These are phyloP conservation scores for Heteromormyrus szaboi DNA, from an alignment of 2,797 vertebrate genomes.

Conservation along the genomic window DNA sequence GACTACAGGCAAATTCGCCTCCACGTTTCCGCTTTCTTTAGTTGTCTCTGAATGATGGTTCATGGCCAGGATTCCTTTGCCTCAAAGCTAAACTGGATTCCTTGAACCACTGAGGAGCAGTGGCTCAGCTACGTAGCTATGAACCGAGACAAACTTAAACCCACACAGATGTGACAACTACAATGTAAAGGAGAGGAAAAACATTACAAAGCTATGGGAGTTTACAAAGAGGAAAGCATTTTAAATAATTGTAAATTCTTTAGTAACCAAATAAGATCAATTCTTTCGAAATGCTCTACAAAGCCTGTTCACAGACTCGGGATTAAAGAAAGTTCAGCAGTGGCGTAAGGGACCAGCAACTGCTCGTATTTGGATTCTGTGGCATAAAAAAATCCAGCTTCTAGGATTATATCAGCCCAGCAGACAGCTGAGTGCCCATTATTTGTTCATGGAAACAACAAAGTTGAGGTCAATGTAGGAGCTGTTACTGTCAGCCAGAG, in stretches of 20 bases:
- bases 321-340: not conserved
- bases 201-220: not conserved
- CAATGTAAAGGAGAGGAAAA: not conserved
- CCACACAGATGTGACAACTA: slow-evolving; percentile 10
- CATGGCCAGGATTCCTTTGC: not conserved
- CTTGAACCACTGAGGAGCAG: not conserved
- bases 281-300: not conserved
- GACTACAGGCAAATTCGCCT: not conserved
- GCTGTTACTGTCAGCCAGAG: not conserved
- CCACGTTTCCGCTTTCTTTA: slow-evolving; percentile 2
- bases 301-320: not conserved
- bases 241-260: not conserved
- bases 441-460: not conserved
- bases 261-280: not conserved
- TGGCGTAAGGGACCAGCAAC: too few species aligned
- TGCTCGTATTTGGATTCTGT: not conserved
- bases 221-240: not conserved
- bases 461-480: not conserved
- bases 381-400: not conserved
- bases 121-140: not conserved
- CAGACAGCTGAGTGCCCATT: not conserved
- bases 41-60: not conserved
- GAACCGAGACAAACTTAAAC: not conserved
- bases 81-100: not conserved
- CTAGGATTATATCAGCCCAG: not conserved